Base-by-base conservation (phyloP, 2,797 vertebrate species). In the Lacerta viridis region DNA sequence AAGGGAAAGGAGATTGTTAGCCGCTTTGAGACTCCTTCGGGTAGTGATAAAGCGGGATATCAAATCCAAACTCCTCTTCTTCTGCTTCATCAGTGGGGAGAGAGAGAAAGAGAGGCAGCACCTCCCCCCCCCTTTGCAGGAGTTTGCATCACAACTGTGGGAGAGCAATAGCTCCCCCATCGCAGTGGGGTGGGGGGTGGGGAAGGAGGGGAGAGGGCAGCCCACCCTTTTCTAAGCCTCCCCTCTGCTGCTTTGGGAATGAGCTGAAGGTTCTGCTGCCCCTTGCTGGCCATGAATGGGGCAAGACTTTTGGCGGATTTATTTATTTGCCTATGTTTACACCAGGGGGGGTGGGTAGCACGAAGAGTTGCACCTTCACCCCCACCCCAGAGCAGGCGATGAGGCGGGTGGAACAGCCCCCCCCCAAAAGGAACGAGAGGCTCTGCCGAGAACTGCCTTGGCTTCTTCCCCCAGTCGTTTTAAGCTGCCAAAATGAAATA, bases 251-350 rank as follows among this genome's bases (percentile, higher is more conserved):
- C 39, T 55, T 6, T 76, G 50, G 39, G 39, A 8, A 13, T 20
- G 39, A 46, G 25, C 66, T 25, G 39, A 84, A 55, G 83, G 75
- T 61, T 69, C 5, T 87, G 86, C 89, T 87, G 82, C 50, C 43
- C 69, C 68, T 71, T 66, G 23, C 76, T 33, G 81, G 85, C 39
- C n/a, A 20, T 75, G 81, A 50, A 4, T 23, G 69, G 80, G 66
- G 80, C 86, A 77, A 66, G 74, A 72, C 89, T 80, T 86, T 64
- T 3, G 43, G 25, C 55, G 39, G 15, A 92, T 95, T 95, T 96
- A 96, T 96, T 96, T 96, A 96, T 96, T 96, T 94, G 94, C 94
- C 94, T 95, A 92, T 90, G 94, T 95, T 96, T 94, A 95, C 92
- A 90, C 92, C 93, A 90, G 92, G 80, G 93, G 93, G 92, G 50